phyloP scores from a whole-genome alignment of 2,113 vertebrate genomes.

The Pterophyllum scalare region DNA sequence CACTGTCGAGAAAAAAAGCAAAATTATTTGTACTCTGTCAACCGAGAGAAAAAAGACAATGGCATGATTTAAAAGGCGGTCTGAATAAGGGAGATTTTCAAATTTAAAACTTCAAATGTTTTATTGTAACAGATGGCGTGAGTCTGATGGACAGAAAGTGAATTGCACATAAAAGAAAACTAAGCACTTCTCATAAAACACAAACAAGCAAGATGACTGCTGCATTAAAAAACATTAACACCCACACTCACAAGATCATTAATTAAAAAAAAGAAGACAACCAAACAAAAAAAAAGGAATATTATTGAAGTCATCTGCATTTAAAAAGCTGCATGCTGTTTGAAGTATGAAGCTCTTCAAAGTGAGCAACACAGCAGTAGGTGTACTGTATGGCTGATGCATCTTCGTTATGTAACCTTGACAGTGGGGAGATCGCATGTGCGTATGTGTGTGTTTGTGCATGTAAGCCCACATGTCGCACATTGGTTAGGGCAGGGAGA shows the following conservation, averaged over 20 bases:
- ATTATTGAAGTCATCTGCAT: neutral
- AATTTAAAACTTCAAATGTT: neutral
- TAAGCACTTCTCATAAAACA: neutral
- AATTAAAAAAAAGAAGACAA: neutral
- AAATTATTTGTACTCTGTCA: neutral
- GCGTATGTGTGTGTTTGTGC: constrained; percentile 6
- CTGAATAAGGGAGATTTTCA: neutral
- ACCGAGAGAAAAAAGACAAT: neutral
- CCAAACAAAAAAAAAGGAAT: neutral
- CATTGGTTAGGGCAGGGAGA: constrained; percentile 22
- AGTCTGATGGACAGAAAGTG: neutral
- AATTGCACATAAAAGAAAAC: constrained; percentile 5
- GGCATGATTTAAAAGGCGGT: neutral
- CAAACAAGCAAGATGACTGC: neutral
- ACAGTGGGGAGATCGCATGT: neutral
- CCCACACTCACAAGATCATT: neutral
- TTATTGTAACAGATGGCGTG: neutral
- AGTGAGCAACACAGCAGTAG: constrained; percentile 17
- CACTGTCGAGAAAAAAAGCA: neutral
- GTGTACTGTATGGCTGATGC: constrained; percentile 22
- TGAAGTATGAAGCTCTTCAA: constrained; percentile 1
- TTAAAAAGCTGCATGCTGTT: neutral
- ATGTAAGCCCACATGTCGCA: constrained; percentile 6
- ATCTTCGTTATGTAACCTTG: constrained; percentile 32
- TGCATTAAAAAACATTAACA: neutral